phyloP scores from a whole-genome alignment of 1,140 invertebrate genomes.

The Zaprionus tsacasi region DNA sequence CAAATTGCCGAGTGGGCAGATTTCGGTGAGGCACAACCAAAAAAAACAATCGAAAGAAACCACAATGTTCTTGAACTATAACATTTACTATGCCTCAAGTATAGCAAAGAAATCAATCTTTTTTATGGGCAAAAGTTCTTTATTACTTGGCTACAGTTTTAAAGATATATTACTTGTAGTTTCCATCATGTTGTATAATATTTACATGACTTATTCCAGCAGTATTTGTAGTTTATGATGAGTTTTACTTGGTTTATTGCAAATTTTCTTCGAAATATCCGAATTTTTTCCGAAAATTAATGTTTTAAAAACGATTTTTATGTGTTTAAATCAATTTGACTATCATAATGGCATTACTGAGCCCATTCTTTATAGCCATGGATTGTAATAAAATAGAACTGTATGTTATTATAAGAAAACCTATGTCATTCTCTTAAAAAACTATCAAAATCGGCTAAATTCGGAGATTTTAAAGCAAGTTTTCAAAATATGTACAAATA shows the following conservation, averaged over 20 bases:
- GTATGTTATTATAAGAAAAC: background rate
- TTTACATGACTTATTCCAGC: background rate
- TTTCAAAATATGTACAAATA: no score
- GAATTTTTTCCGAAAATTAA: no score
- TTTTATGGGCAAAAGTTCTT: background rate
- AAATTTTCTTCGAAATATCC: no score
- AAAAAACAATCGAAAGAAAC: background rate
- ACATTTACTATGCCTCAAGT: slow-evolving; percentile 2
- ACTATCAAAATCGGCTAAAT: background rate
- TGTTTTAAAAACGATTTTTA: background rate
- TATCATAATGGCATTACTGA: no score
- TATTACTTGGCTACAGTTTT: background rate
- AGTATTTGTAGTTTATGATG: no score
- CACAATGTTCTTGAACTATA: background rate
- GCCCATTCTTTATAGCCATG: background rate
- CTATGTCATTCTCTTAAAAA: background rate
- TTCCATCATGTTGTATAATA: background rate
- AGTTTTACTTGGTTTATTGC: no score
- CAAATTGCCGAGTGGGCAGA: slow-evolving; percentile 42
- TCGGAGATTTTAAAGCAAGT: background rate
- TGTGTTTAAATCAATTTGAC: background rate
- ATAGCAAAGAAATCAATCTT: background rate
- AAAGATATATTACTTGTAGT: background rate
- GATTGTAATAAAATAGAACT: background rate
- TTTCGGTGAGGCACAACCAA: slow-evolving; percentile 25